phyloP scores from a whole-genome alignment of 2,888 invertebrate species.

The Apantesis nais region DNA sequence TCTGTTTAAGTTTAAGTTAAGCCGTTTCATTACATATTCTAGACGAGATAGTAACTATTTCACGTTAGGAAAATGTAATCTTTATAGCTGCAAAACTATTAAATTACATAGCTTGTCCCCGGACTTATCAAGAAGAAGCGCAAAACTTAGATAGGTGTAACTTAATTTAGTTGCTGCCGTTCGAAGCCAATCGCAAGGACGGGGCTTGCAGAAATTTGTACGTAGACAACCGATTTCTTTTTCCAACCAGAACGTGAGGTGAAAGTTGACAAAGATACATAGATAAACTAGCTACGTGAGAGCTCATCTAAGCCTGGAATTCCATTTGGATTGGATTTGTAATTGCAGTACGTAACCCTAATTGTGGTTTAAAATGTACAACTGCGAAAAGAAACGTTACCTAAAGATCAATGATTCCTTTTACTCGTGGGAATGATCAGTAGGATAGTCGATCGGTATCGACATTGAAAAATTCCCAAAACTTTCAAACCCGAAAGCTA shows the following conservation, averaged over 20 bases:
- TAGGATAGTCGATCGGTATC: not conserved
- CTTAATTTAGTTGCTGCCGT: constrained; percentile 69
- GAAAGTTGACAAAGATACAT: constrained; percentile 59
- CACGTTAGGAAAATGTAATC: constrained; percentile 8
- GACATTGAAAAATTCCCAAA: too few relatives aligned
- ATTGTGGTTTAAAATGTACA: not conserved
- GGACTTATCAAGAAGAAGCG: constrained; percentile 48
- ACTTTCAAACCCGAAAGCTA: too few relatives aligned
- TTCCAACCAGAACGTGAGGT: constrained; percentile 63
- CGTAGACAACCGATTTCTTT: constrained; percentile 66
- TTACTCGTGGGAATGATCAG: not conserved
- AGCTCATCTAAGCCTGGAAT: constrained; percentile 47
- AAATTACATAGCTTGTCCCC: constrained; percentile 37
- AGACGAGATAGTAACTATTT: not conserved
- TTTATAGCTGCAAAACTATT: constrained; percentile 31
- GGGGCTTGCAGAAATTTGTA: constrained; percentile 71
- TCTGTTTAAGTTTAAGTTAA: not conserved
- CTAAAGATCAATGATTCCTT: not conserved
- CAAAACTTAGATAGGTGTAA: constrained; percentile 67
- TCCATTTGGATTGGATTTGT: constrained; percentile 6
- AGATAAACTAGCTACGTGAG: constrained; percentile 35
- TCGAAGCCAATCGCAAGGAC: constrained; percentile 63
- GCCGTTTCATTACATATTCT: not conserved
- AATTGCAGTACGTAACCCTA: not conserved
- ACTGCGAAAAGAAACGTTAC: not conserved